Evolutionary conservation across 2,113 vertebrate species (phyloP).

Genomic region (Hemicordylus capensis): DNA sequence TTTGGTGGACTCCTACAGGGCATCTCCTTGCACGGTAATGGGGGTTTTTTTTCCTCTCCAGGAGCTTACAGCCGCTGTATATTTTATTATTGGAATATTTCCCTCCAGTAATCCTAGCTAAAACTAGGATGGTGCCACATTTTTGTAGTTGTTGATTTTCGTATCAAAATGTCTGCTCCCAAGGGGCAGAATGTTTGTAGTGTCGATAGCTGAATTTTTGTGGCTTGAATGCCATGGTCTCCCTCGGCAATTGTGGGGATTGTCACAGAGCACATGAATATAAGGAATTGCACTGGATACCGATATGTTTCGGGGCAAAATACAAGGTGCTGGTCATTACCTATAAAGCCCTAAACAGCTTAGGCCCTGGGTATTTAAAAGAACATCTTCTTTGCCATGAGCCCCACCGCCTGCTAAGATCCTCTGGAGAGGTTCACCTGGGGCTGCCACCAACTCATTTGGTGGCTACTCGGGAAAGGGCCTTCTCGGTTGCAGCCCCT

Average conservation of each 20-base stretch:
- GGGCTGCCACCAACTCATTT: no score
- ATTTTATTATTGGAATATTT: not conserved
- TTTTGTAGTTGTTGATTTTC: not conserved
- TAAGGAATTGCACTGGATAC: no score
- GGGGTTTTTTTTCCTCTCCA: slow-evolving; percentile 1
- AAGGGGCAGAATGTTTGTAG: not conserved
- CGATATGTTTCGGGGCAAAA: no score
- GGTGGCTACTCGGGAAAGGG: no score
- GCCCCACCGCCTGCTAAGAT: no score
- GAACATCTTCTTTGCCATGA: no score
- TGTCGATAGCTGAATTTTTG: not conserved
- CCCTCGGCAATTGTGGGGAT: not conserved
- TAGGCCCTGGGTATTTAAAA: no score
- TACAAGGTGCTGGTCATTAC: no score
- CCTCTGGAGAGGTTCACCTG: no score
- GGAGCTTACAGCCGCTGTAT: not conserved
- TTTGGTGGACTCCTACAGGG: slow-evolving; percentile 1
- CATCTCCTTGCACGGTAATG: slow-evolving; percentile 29
- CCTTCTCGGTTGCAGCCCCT: no score
- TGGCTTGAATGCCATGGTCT: not conserved
- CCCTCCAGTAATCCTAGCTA: not conserved
- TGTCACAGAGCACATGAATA: not conserved
- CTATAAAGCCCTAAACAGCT: no score
- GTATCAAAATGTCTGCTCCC: not conserved
- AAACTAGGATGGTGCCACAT: not conserved